Percentiles rank a stretch among this genome's conserved stretches.
Conservation (phyloP, 1,140 invertebrate genomes). For the Drosophila subobscura region DNA sequence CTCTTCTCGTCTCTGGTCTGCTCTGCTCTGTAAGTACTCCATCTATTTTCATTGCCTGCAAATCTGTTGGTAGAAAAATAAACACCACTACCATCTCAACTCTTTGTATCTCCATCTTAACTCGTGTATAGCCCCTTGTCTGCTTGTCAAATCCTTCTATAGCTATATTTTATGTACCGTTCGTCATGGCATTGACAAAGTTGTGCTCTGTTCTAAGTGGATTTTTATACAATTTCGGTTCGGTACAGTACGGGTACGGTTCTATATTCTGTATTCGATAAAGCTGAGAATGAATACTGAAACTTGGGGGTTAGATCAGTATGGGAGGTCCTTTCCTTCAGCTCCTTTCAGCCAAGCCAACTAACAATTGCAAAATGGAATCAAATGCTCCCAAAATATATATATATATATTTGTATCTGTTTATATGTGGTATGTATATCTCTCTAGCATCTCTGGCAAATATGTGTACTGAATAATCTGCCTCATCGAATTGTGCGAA, state of each 20-base stretch:
- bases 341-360: slow-evolving; percentile 5
- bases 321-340: slow-evolving; percentile 1
- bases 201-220: slow-evolving; percentile 37
- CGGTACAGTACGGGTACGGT: slow-evolving; percentile 6
- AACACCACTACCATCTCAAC: slow-evolving; percentile 32
- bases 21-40: slow-evolving; percentile 26
- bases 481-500: slow-evolving; percentile 46
- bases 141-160: slow-evolving; percentile 25
- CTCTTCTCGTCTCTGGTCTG: too few relatives aligned
- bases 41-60: slow-evolving; percentile 53
- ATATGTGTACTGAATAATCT: slow-evolving; percentile 26
- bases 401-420: slow-evolving; percentile 4
- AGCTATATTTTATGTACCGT: slow-evolving; percentile 28
- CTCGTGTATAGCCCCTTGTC: slow-evolving; percentile 20
- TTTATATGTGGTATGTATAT: slow-evolving; percentile 17
- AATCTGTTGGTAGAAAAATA: slow-evolving; percentile 74
- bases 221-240: slow-evolving; percentile 35
- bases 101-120: slow-evolving; percentile 4
- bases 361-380: slow-evolving; percentile 26
- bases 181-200: slow-evolving; percentile 24
- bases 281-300: slow-evolving; percentile 34
- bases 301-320: slow-evolving; percentile 12
- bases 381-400: not conserved
- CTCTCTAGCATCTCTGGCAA: slow-evolving; percentile 17
- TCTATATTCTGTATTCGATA: slow-evolving; percentile 36